A percentile compares a stretch with the other conserved stretches of the same genome.
Conservation (phyloP, 2,888 invertebrate genomes). For the Heliconius hortense region DNA sequence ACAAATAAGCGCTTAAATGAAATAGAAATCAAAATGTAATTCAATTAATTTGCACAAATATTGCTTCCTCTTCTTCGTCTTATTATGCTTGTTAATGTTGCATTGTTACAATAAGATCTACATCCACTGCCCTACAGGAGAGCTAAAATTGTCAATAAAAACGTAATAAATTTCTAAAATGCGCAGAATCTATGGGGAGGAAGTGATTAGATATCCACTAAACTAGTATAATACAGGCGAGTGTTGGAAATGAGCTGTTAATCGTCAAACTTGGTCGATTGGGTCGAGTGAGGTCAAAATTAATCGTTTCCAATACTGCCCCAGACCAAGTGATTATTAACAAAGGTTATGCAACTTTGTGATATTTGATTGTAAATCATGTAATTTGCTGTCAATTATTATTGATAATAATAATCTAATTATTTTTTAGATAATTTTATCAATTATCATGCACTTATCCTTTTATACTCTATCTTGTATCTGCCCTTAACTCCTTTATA, state of each 20-base stretch:
- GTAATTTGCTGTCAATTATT: neutral
- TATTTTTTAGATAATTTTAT: no score
- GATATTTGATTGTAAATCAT: conserved; percentile 1
- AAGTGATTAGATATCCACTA: conserved; percentile 11
- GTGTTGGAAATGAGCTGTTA: conserved; percentile 67
- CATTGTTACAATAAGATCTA: no score
- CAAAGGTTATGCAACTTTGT: conserved; percentile 3
- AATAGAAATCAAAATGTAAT: neutral
- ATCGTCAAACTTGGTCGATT: conserved; percentile 69
- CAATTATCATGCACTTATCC: no score
- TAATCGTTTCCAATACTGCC: conserved; percentile 57
- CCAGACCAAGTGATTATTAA: conserved; percentile 39
- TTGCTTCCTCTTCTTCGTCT: no score
- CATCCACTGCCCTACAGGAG: no score
- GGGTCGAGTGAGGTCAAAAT: conserved; percentile 64
- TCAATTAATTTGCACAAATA: neutral
- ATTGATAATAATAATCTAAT: no score
- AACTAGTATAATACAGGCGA: conserved; percentile 26
- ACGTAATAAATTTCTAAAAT: no score
- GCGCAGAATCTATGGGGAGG: no score
- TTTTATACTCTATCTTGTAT: no score
- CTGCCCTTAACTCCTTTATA: no score
- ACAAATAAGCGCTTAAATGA: neutral
- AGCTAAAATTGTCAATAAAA: no score
- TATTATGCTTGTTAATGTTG: no score